A percentile compares a stretch with the other conserved stretches of the same genome.
Evolutionary conservation across 2,888 invertebrate genomes (phyloP).

Genomic region (Aleiodes alternator): DNA sequence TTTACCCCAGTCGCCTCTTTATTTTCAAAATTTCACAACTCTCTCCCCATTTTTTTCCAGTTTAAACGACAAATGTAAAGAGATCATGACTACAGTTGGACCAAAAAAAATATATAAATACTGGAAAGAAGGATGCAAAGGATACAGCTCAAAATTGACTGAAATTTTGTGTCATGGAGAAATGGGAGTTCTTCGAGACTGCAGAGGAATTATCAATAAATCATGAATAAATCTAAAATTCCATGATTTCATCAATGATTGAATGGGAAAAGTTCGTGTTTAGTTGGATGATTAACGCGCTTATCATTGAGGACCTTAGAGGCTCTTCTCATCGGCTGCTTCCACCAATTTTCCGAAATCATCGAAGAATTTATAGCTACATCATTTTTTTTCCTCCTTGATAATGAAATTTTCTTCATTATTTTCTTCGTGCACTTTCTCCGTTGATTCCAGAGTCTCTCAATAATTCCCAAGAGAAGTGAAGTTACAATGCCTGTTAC

Average conservation of each 20-base stretch:
- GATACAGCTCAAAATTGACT: conserved; percentile 49
- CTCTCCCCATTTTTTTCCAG: conserved; percentile 54
- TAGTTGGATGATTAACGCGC: not conserved
- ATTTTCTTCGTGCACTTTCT: conserved; percentile 57
- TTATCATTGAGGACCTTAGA: not conserved
- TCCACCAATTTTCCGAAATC: not conserved
- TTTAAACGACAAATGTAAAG: conserved; percentile 63
- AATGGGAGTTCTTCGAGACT: conserved; percentile 51
- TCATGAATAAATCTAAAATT: not conserved
- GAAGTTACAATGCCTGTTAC: conserved; percentile 74
- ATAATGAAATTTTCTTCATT: conserved; percentile 41
- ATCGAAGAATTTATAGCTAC: not conserved
- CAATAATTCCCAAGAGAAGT: conserved; percentile 64
- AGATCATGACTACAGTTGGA: conserved; percentile 62
- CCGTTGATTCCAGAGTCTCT: conserved; percentile 68
- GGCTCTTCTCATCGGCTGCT: not conserved
- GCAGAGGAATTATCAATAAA: conserved; percentile 44
- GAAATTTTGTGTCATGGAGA: conserved; percentile 63
- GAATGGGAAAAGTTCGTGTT: not conserved
- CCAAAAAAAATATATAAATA: conserved; percentile 60
- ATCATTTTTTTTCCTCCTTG: not conserved
- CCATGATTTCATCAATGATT: not conserved
- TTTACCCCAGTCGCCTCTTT: not conserved
- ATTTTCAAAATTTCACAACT: not conserved
- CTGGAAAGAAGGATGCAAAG: conserved; percentile 61